A percentile compares a stretch with the other conserved stretches of the same genome.
These are phyloP conservation scores for Ditylenchus dipsaci DNA, from an alignment of 1,140 invertebrate genomes.

Conservation along the genomic window DNA sequence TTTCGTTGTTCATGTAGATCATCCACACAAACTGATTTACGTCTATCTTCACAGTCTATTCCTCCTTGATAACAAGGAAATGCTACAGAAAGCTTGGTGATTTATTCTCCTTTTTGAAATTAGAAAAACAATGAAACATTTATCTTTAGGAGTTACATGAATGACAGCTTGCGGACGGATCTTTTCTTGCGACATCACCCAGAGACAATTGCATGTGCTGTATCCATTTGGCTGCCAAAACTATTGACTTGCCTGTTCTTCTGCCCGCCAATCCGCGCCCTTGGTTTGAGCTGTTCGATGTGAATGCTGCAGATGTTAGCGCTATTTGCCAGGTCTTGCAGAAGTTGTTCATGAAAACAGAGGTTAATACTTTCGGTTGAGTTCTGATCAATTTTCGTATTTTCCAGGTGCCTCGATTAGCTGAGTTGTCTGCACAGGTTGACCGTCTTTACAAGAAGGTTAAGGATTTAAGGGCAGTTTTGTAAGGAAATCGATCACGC, in stretches of 20 bases:
- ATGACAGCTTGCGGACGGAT: constrained; percentile 86
- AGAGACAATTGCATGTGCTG: constrained; percentile 97
- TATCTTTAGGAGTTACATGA: constrained; percentile 20
- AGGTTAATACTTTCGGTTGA: constrained; percentile 18
- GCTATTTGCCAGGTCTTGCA: constrained; percentile 29
- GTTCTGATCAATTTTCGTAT: no score
- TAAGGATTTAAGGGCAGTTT: no score
- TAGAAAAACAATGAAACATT: no score
- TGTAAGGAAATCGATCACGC: no score
- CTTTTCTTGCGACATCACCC: constrained; percentile 91
- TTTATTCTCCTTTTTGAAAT: background rate
- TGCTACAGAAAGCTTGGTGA: constrained; percentile 49
- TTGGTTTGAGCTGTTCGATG: constrained; percentile 46
- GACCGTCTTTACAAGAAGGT: no score
- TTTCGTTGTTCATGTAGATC: constrained; percentile 98
- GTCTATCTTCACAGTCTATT: constrained; percentile 46
- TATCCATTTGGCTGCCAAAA: constrained; percentile 71
- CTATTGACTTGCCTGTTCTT: constrained; percentile 42
- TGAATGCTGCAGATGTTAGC: constrained; percentile 28
- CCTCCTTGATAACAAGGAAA: constrained; percentile 16
- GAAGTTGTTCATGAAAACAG: constrained; percentile 32
- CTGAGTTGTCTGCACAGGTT: no score
- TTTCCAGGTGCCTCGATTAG: no score
- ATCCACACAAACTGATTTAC: constrained; percentile 80
- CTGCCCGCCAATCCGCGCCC: constrained; percentile 43